Conservation (phyloP, 2,797 vertebrate species). For the Crenichthys baileyi region DNA sequence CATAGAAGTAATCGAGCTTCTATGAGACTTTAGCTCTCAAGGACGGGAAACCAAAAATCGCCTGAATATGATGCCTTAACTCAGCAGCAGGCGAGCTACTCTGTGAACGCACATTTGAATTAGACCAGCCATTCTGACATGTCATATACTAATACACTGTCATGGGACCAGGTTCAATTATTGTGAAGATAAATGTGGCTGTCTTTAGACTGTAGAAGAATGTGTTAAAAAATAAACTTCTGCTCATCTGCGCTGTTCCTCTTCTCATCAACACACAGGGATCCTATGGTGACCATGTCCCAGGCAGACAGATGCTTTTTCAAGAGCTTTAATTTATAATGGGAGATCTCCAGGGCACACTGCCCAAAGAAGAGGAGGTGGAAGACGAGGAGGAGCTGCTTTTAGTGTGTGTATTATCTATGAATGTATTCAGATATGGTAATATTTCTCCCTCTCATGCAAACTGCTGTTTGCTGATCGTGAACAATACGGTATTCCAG, state of each 20-base stretch:
- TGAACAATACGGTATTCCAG: slow-evolving; percentile 43
- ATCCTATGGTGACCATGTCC: slow-evolving; percentile 61
- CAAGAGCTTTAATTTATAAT: slow-evolving; percentile 89
- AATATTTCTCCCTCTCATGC: slow-evolving; percentile 38
- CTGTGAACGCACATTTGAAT: slow-evolving; percentile 51
- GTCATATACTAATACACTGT: slow-evolving; percentile 59
- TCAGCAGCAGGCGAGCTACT: slow-evolving; percentile 17
- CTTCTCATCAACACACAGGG: slow-evolving; percentile 69
- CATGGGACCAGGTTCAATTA: slow-evolving; percentile 55
- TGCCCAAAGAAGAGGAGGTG: slow-evolving; percentile 68
- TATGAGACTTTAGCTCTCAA: not conserved
- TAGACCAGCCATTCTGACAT: slow-evolving; percentile 31
- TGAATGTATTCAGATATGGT: slow-evolving; percentile 34
- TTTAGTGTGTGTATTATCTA: slow-evolving; percentile 17
- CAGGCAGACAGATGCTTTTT: slow-evolving; percentile 84
- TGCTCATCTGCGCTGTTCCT: slow-evolving; percentile 62
- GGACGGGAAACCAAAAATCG: not conserved
- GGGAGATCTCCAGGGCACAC: slow-evolving; percentile 76
- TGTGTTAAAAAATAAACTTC: slow-evolving; percentile 62
- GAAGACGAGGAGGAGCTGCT: slow-evolving; percentile 35
- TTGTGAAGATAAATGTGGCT: slow-evolving; percentile 64
- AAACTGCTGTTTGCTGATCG: slow-evolving; percentile 50
- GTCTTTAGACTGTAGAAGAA: slow-evolving; percentile 45
- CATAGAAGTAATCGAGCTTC: not conserved
- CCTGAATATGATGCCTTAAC: slow-evolving; percentile 10